phyloP scores from a whole-genome alignment of 2,888 invertebrate species.

The Tinea pellionella region DNA sequence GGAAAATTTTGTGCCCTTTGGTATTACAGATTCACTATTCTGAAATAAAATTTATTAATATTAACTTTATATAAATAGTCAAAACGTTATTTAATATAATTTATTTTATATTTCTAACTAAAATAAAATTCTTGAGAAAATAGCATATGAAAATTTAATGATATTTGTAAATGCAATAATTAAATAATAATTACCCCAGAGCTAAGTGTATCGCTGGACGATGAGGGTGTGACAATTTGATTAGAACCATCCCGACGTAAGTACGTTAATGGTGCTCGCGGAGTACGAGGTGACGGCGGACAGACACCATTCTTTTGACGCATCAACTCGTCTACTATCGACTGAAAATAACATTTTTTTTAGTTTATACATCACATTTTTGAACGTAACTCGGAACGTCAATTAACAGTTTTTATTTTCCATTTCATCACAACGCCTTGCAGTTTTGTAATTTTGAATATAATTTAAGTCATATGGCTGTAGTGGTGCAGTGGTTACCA shows the following conservation, averaged over 20 bases:
- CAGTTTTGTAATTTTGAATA: no score
- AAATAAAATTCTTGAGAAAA: no score
- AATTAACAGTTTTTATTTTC: no score
- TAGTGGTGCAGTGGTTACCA: no score
- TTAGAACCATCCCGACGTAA: constrained; percentile 80
- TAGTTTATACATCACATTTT: no score
- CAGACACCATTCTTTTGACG: constrained; percentile 67
- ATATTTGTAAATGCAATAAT: background rate
- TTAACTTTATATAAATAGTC: constrained; percentile 2
- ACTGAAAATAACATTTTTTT: constrained; percentile 60
- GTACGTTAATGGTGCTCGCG: constrained; percentile 74
- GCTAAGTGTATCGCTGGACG: constrained; percentile 63
- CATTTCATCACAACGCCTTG: no score
- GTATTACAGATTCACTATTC: constrained; percentile 68
- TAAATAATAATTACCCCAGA: constrained; percentile 34
- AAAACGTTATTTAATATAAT: constrained; percentile 7
- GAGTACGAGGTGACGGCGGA: constrained; percentile 30
- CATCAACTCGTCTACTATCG: constrained; percentile 94
- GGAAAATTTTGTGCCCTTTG: constrained; percentile 73
- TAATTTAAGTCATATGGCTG: no score
- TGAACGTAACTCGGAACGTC: no score
- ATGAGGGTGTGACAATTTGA: constrained; percentile 70
- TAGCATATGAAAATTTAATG: no score
- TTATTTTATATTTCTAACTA: no score
- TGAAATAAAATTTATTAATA: constrained; percentile 31